Evolutionary conservation across 2,113 vertebrate species (phyloP).

Genomic region (Rhagologus leucostigma): DNA sequence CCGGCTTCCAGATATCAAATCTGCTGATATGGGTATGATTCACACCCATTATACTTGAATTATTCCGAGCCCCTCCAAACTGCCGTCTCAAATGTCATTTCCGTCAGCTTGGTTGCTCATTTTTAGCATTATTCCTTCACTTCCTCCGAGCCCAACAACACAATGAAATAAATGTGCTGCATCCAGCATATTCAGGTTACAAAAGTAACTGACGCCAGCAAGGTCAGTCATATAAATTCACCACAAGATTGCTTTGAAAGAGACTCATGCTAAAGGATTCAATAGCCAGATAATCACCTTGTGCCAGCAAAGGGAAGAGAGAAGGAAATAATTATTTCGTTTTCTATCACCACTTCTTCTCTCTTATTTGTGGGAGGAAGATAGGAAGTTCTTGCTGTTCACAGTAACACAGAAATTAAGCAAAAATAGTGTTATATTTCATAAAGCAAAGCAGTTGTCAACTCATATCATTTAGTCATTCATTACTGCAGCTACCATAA

Average conservation of each 20-base stretch:
- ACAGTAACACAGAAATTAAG: not conserved
- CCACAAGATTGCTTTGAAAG: not conserved
- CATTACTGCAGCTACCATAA: not conserved
- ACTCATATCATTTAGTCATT: not conserved
- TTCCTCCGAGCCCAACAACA: not conserved
- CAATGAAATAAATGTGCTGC: not conserved
- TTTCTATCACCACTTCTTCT: not conserved
- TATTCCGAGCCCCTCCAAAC: not conserved
- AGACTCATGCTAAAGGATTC: not conserved
- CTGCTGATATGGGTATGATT: not conserved
- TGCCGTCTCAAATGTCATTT: not conserved
- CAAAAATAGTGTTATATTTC: not conserved
- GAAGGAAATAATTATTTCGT: not conserved
- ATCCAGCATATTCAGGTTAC: not conserved
- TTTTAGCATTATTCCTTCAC: not conserved
- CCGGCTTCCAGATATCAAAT: not conserved
- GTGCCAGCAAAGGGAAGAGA: not conserved
- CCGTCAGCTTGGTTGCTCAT: not conserved
- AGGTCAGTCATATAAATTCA: not conserved
- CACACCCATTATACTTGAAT: not conserved
- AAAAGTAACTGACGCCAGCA: not conserved
- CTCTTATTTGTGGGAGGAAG: not conserved
- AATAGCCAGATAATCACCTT: not conserved
- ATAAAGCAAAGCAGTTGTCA: not conserved
- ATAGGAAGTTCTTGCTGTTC: not conserved